Evolutionary conservation across 2,888 invertebrate species (phyloP).

Genomic region (Ommatoiulus sabulosus): DNA sequence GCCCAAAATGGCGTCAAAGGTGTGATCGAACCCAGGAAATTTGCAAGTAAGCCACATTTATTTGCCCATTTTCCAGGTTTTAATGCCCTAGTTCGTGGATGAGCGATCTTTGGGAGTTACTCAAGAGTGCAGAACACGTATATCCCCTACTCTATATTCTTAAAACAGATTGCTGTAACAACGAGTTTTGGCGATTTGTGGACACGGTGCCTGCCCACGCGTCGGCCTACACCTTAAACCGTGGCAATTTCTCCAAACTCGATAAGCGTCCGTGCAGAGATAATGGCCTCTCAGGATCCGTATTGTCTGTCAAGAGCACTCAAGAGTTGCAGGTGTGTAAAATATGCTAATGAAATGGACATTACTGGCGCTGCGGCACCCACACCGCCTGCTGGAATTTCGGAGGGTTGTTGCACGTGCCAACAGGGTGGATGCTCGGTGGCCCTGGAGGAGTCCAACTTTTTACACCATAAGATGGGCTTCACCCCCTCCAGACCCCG

Average conservation of each 20-base stretch:
- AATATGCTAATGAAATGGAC: slow-evolving; percentile 19
- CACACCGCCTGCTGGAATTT: not conserved
- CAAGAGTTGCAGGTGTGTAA: not conserved
- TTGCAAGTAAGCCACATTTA: too few species aligned
- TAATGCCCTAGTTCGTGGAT: too few species aligned
- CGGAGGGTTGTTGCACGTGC: slow-evolving; percentile 3
- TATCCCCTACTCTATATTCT: not conserved
- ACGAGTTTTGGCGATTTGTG: not conserved
- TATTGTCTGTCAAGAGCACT: not conserved
- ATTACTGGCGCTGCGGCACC: not conserved
- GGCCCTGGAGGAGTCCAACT: not conserved
- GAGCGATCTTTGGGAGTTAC: not conserved
- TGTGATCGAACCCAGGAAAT: too few species aligned
- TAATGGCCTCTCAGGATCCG: not conserved
- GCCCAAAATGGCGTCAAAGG: too few species aligned
- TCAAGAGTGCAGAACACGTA: not conserved
- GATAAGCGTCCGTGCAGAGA: not conserved
- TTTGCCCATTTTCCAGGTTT: too few species aligned
- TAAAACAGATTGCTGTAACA: not conserved
- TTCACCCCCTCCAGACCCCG: not conserved
- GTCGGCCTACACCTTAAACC: not conserved
- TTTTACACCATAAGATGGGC: not conserved
- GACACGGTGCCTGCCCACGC: slow-evolving; percentile 2
- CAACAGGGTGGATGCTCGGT: not conserved
- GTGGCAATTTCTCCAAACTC: not conserved